Conservation (phyloP, 2,888 invertebrate genomes). For the Electrophaes corylata region DNA sequence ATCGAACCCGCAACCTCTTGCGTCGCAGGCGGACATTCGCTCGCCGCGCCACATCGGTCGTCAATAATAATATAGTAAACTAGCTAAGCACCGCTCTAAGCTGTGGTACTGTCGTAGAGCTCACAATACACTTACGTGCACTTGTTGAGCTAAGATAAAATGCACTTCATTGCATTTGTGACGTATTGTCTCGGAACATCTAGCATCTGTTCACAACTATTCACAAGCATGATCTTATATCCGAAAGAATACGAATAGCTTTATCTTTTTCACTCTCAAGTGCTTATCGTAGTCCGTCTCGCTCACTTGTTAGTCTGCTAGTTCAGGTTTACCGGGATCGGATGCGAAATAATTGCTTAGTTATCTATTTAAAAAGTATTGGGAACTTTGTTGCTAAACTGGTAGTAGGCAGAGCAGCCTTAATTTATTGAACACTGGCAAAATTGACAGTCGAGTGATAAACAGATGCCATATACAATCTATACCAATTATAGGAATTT, state of each 20-base stretch:
- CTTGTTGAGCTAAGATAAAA: slow-evolving; percentile 42
- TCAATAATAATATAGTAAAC: too few relatives aligned
- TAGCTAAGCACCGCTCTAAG: background rate
- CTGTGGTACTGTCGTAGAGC: slow-evolving; percentile 19
- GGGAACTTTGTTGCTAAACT: background rate
- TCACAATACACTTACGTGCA: slow-evolving; percentile 37
- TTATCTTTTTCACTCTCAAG: background rate
- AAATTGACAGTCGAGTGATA: too few relatives aligned
- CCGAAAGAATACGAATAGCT: background rate
- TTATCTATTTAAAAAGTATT: background rate
- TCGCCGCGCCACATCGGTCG: too few relatives aligned
- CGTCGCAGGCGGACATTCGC: too few relatives aligned
- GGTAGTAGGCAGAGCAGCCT: too few relatives aligned
- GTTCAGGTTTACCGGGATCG: background rate
- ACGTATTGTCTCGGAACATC: slow-evolving; percentile 29
- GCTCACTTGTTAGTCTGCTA: background rate
- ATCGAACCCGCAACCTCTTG: too few relatives aligned
- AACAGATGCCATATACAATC: too few relatives aligned
- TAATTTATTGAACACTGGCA: too few relatives aligned
- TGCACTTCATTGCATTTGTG: slow-evolving; percentile 32
- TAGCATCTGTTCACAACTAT: slow-evolving; percentile 18
- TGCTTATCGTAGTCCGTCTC: background rate
- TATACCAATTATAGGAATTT: too few relatives aligned
- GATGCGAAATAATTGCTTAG: background rate
- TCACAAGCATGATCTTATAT: slow-evolving; percentile 5